Percentiles rank a stretch among this genome's conserved stretches.
phyloP scores from a whole-genome alignment of 2,888 invertebrate genomes.

The Monochamus alternatus region DNA sequence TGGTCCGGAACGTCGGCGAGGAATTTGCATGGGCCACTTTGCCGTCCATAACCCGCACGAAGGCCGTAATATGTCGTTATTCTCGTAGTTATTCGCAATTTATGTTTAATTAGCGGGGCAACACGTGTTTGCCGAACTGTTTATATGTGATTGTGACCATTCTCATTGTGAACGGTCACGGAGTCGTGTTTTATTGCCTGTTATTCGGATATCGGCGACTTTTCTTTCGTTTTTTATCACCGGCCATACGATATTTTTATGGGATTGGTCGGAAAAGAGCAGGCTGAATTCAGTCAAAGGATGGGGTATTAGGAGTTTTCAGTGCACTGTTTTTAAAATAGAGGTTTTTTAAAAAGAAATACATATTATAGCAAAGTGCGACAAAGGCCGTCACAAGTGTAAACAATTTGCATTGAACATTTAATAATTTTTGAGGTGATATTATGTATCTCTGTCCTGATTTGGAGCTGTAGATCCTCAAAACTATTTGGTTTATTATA shows the following conservation, averaged over 20 bases:
- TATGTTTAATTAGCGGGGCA: constrained; percentile 57
- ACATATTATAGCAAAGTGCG: no score
- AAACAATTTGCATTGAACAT: no score
- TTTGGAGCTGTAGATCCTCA: no score
- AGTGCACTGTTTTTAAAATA: no score
- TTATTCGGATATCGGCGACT: background rate
- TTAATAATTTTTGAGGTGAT: no score
- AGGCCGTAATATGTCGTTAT: constrained; percentile 54
- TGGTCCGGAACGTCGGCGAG: constrained; percentile 51
- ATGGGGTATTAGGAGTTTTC: no score
- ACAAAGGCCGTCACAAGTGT: no score
- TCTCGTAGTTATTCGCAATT: constrained; percentile 55
- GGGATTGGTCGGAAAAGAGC: background rate
- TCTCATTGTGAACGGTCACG: constrained; percentile 53
- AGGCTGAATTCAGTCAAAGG: no score
- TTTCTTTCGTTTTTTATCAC: background rate
- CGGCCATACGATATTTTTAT: background rate
- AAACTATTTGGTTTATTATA: no score
- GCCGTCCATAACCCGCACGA: constrained; percentile 57
- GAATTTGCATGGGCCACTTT: constrained; percentile 55
- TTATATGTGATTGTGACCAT: constrained; percentile 57
- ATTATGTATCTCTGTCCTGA: no score
- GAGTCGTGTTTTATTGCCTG: background rate
- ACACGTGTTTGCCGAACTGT: constrained; percentile 57
- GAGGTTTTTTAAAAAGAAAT: no score